Conservation (phyloP, 1,140 invertebrate species). For the Psix sp. region DNA sequence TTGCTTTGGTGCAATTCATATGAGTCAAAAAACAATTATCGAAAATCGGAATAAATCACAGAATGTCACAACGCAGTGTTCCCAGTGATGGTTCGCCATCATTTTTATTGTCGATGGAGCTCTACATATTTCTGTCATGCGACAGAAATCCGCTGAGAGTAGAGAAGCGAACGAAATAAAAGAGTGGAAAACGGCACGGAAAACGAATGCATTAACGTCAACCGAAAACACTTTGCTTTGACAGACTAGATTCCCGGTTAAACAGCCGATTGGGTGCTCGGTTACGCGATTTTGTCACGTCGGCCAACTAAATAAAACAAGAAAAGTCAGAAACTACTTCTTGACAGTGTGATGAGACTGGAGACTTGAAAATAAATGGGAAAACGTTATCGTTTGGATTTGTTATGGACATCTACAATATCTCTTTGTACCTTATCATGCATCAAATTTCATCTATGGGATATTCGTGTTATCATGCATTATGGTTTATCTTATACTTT, state of each 20-base stretch:
- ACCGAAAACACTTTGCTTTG: slow-evolving; percentile 39
- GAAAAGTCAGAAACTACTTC: slow-evolving; percentile 28
- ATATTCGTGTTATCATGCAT: no score
- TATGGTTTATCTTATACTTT: no score
- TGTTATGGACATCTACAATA: slow-evolving; percentile 29
- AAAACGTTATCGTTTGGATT: slow-evolving; percentile 32
- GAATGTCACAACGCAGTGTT: no score
- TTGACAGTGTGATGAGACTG: slow-evolving; percentile 11
- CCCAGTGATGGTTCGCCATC: no score
- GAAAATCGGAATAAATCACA: no score
- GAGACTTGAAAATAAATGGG: slow-evolving; percentile 54
- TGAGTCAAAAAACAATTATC: no score
- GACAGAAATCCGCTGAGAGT: slow-evolving; percentile 4
- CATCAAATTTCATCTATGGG: no score
- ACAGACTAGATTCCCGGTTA: slow-evolving; percentile 45
- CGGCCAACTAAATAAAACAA: slow-evolving; percentile 45
- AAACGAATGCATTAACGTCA: slow-evolving; percentile 1
- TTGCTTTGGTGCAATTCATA: no score
- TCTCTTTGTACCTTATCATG: slow-evolving; percentile 2
- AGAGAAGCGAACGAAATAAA: slow-evolving; percentile 5
- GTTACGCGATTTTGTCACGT: slow-evolving; percentile 40
- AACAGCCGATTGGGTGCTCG: slow-evolving; percentile 36
- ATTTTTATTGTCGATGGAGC: not conserved
- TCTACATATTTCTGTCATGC: no score
- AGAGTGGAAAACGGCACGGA: no score